Evolutionary conservation across 2,888 invertebrate species (phyloP).

Genomic region (Tuta absoluta): DNA sequence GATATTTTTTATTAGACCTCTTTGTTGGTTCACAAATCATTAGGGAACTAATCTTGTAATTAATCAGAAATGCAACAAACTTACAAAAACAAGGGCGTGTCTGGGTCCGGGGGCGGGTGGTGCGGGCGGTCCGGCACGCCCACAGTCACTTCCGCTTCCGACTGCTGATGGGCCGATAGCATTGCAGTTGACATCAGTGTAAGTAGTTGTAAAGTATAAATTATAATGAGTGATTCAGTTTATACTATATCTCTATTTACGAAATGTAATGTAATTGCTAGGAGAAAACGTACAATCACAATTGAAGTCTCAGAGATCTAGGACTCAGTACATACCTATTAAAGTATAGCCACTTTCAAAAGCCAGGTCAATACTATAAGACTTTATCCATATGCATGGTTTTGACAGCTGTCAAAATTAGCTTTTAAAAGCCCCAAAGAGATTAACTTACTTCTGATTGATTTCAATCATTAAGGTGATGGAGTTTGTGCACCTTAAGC

Average conservation of each 20-base stretch:
- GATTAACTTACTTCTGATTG: too few relatives aligned
- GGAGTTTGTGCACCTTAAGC: too few relatives aligned
- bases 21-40: not conserved
- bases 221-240: not conserved
- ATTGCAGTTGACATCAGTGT: constrained; percentile 35
- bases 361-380: too few relatives aligned
- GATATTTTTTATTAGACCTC: too few relatives aligned
- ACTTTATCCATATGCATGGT: too few relatives aligned
- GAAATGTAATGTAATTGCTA: not conserved
- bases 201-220: constrained; percentile 22
- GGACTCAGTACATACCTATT: too few relatives aligned
- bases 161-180: constrained; percentile 48
- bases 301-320: too few relatives aligned
- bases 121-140: constrained; percentile 74
- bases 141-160: constrained; percentile 78
- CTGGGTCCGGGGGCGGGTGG: constrained; percentile 70
- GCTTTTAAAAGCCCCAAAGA: too few relatives aligned
- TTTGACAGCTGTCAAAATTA: too few relatives aligned
- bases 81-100: constrained; percentile 73
- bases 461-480: too few relatives aligned
- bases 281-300: too few relatives aligned
- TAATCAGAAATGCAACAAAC: constrained; percentile 62
- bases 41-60: constrained; percentile 52
- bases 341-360: too few relatives aligned
- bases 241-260: not conserved